Base-by-base conservation (phyloP, 1,140 invertebrate species). In the Drosophila sproati region DNA sequence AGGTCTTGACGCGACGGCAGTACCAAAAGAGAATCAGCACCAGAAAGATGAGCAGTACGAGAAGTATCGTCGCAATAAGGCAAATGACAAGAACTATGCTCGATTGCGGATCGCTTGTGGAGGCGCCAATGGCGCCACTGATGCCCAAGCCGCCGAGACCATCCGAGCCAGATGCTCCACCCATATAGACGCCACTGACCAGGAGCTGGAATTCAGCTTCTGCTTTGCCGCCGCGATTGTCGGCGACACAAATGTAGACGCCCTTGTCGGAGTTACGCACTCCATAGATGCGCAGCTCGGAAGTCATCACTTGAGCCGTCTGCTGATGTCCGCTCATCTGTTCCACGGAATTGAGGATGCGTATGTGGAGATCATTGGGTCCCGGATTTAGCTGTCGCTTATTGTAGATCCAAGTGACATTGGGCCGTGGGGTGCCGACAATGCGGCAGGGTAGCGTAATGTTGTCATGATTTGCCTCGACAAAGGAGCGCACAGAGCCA, bases 181-280 rank as follows among this genome's bases (percentile, higher is more conserved):
- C 91, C n/a, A 72, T 37, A 29, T 92, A 69, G 8, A 93, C 92
- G 1, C 97, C 94, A 5, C 93, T 91, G 20, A 98, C 91, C 0
- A 95, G 95, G 0, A 98, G 39, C n/a, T 89, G 78, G 48, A 91
- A 91, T 56, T 92, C 91, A 94, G 97, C 63, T 93, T 95, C 96
- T 41, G 96, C 96, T 5, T 95, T 94, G 0, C 98, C 98, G 2
- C 96, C 98, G 0, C 95, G 94, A 92, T 98, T 99, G 62, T 95
- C 96, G 0, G 97, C 97, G 4, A 96, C 94, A 80, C 98, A 99
- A n/a, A 95, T 94, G 91, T 98, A 99, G 55, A 97, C 95, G 0
- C 98, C 98, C 79, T 95, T 95, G 92, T 99, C 98, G 5, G 95
- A 94, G 12, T 93, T 93, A 5, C 94, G 93, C 0, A 96, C 94